Conservation (phyloP, 2,113 vertebrate species). For the Leiothrix lutea region DNA sequence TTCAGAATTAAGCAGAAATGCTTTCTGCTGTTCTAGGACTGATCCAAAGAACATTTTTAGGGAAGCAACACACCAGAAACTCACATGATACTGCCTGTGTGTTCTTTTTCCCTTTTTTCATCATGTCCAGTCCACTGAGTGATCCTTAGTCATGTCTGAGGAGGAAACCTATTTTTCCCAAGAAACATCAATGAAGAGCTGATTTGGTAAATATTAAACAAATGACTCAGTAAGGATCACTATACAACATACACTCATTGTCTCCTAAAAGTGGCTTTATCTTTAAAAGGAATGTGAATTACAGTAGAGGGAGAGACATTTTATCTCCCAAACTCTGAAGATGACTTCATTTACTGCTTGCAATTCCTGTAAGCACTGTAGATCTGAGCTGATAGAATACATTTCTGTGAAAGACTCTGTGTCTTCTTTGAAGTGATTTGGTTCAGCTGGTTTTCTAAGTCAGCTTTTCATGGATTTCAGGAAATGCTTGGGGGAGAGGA, state of each 20-base stretch:
- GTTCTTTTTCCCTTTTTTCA: neutral
- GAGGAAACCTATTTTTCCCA: constrained; percentile 4
- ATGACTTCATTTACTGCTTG: neutral
- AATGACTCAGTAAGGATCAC: neutral
- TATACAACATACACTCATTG: neutral
- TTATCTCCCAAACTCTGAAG: neutral
- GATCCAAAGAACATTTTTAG: neutral
- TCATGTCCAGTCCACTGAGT: neutral
- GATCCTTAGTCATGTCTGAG: neutral
- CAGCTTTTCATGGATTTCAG: constrained; percentile 52
- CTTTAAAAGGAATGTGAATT: constrained; percentile 2
- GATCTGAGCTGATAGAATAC: constrained; percentile 14
- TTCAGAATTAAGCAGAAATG: constrained; percentile 8
- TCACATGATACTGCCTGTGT: neutral
- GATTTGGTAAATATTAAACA: neutral
- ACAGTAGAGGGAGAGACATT: neutral
- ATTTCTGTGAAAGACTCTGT: constrained; percentile 21
- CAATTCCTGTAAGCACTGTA: constrained; percentile 24
- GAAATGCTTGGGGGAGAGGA: neutral
- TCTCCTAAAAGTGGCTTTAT: neutral
- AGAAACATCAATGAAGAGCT: neutral
- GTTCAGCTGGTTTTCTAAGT: constrained; percentile 29
- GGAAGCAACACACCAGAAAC: neutral
- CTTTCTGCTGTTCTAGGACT: neutral
- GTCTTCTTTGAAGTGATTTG: constrained; percentile 12